Base-by-base conservation (phyloP, 2,888 invertebrate species). In the Eurytoma californica region DNA sequence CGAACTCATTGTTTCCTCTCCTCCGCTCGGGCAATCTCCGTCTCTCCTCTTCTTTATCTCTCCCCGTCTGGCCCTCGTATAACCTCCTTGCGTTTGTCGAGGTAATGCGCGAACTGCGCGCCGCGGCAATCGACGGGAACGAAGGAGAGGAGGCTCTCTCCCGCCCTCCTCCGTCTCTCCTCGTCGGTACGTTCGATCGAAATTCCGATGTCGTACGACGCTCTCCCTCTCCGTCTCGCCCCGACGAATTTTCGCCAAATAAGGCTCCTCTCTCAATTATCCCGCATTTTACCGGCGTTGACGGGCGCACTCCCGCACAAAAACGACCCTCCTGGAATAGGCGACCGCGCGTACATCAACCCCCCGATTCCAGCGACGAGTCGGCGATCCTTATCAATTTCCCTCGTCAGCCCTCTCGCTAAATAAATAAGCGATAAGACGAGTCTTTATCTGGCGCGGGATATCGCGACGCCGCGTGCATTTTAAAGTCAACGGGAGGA, bases 191-290 rank as follows among this genome's bases (percentile, higher is more conserved):
- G 61, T 63, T 61, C 76, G 68, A 77, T 80, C 65, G 65, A 69
- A 73, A 80, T 77, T 80, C 80, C 73, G 13, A 70, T 65, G 65
- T 60, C 74, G 70, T 72, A 53, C 65, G 39, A 9, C 39, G 39
- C 39, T 7, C 39, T 3, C 39, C 49, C 16, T 18, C 12, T 39
- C 20, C 51, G 20, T 60, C 65, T 20, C 39, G 16, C 2, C 24
- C 0, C 1, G 28, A 18, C 39, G 30, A 28, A 3, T 28, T 30
- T 60, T 9, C 49, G 66, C 73, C 72, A 72, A 76, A 70, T 76
- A 75, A 75, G 79, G 69, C 63, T 65, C 28, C 16, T 39, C 51
- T 65, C 9, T 77, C 80, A 80, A 76, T 80, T 80, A 79, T 60
- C 74, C 39, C 30, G 51, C 58, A 18, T 66, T 67, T 79, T 66